Conservation (phyloP, 2,113 vertebrate species). For the Kryptolebias marmoratus region DNA sequence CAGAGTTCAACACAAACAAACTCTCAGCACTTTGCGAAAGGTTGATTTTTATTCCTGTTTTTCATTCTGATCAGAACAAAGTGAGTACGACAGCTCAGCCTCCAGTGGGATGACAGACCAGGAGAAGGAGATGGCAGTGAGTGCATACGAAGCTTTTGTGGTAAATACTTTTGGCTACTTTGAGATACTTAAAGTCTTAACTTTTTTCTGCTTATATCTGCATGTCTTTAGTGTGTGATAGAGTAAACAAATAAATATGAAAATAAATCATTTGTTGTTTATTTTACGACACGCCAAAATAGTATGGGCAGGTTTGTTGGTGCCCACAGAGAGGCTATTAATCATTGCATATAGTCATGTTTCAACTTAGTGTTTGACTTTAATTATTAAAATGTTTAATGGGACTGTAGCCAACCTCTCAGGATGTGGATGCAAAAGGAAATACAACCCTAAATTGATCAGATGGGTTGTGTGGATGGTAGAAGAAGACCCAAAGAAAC, state of each 20-base stretch:
- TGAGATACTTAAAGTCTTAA: background rate
- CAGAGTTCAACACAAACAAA: background rate
- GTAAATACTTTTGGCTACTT: constrained; percentile 71
- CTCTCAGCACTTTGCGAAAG: background rate
- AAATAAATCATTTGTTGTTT: background rate
- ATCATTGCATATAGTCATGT: no score
- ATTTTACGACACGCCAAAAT: no score
- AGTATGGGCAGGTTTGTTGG: no score
- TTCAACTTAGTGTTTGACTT: no score
- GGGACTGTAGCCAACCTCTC: no score
- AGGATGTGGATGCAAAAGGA: no score
- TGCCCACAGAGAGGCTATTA: no score
- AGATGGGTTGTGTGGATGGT: no score
- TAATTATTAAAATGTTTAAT: no score
- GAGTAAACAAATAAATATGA: background rate
- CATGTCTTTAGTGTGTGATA: no score
- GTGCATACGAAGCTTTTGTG: constrained; percentile 88
- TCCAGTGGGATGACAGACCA: constrained; percentile 89
- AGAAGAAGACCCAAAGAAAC: no score
- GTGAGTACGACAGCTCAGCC: constrained; percentile 84
- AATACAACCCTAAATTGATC: no score
- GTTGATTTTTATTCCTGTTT: constrained; percentile 6
- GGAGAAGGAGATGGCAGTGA: constrained; percentile 90
- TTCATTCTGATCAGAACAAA: constrained; percentile 82
- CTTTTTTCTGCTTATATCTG: background rate